Percentiles rank a stretch among this genome's conserved stretches.
phyloP scores from a whole-genome alignment of 1,140 invertebrate genomes.

The Megathymus violae region DNA sequence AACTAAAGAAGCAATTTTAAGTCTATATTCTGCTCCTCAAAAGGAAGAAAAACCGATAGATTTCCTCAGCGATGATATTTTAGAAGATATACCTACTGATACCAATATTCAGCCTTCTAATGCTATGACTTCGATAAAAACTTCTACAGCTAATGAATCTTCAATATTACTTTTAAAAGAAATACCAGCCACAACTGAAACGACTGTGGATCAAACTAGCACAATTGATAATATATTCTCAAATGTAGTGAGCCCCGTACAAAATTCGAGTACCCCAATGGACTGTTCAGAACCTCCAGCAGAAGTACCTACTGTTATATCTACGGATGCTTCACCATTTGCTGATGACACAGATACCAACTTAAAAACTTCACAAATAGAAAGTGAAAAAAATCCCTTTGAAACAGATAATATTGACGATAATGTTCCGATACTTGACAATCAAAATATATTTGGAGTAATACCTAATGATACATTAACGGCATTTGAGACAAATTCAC shows the following conservation, averaged over 20 bases:
- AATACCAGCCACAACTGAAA: conserved; percentile 5
- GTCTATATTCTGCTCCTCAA: conserved; percentile 85
- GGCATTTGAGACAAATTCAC: conserved; percentile 39
- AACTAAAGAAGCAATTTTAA: conserved; percentile 87
- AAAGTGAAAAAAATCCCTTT: conserved; percentile 70
- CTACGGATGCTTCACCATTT: conserved; percentile 59
- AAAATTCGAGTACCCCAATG: conserved; percentile 57
- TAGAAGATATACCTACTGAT: conserved; percentile 62
- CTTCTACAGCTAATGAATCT: conserved; percentile 31
- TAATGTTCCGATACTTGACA: conserved; percentile 33
- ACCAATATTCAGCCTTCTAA: conserved; percentile 49
- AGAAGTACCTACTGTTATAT: conserved; percentile 35
- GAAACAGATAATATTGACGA: conserved; percentile 42
- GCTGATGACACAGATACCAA: conserved; percentile 47
- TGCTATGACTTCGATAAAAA: conserved; percentile 20
- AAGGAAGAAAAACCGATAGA: conserved; percentile 81
- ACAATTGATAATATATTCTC: conserved; percentile 27
- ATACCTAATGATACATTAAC: conserved; percentile 39
- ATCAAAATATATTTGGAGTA: conserved; percentile 61
- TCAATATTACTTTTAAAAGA: conserved; percentile 42
- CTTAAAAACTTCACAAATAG: conserved; percentile 36
- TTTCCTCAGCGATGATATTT: conserved; percentile 84
- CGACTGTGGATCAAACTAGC: conserved; percentile 7
- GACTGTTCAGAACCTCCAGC: conserved; percentile 62
- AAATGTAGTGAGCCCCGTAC: conserved; percentile 12